Conservation (phyloP, 2,888 invertebrate genomes). For the Petrolisthes cinctipes region DNA sequence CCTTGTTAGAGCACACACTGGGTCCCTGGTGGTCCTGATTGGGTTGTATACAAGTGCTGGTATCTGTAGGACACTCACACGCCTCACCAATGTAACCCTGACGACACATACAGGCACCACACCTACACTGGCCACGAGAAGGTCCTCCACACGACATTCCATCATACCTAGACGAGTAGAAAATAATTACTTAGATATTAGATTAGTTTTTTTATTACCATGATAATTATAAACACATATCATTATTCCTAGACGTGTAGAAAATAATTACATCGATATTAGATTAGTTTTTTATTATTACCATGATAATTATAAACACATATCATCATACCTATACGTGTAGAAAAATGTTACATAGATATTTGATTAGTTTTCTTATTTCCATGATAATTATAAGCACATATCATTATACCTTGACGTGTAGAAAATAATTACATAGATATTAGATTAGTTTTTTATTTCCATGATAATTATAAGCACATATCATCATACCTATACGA, state of each 20-base stretch:
- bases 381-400: neutral
- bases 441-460: too few relatives aligned
- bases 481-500: neutral
- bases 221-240: neutral
- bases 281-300: neutral
- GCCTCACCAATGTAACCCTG: conserved; percentile 45
- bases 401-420: conserved; percentile 38
- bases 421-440: neutral
- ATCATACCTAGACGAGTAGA: conserved; percentile 35
- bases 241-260: conserved; percentile 38
- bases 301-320: neutral
- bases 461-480: neutral
- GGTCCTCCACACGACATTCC: conserved; percentile 58
- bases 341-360: neutral
- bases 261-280: neutral
- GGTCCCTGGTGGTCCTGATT: conserved; percentile 9
- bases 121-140: conserved; percentile 54
- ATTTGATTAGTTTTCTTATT: too few relatives aligned
- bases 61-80: conserved; percentile 54
- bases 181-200: neutral
- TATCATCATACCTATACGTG: conserved; percentile 42
- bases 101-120: conserved; percentile 56
- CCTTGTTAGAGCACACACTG: conserved; percentile 45
- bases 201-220: neutral
- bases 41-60: conserved; percentile 30